Conservation (phyloP, 2,888 invertebrate genomes). For the Anorthoa munda region DNA sequence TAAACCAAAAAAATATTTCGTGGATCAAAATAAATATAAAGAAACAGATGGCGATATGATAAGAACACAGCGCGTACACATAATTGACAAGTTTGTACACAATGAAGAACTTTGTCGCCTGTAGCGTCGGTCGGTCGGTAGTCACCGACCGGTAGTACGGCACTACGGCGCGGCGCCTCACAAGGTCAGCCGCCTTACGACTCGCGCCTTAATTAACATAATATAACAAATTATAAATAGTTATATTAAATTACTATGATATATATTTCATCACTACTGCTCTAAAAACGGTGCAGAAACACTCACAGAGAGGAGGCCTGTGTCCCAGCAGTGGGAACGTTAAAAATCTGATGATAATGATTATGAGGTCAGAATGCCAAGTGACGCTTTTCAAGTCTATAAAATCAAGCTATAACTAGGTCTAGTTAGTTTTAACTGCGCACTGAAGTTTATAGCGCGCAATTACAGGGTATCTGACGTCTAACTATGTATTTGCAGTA, state of each 20-base stretch:
- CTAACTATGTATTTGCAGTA: constrained; percentile 19
- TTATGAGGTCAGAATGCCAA: constrained; percentile 69
- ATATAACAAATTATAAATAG: constrained; percentile 80
- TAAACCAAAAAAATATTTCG: neutral
- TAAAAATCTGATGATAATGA: constrained; percentile 36
- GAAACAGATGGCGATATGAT: constrained; percentile 22
- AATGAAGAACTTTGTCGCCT: constrained; percentile 71
- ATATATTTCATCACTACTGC: too few relatives aligned
- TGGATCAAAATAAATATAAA: constrained; percentile 14
- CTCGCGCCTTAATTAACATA: constrained; percentile 83
- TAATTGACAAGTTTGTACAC: constrained; percentile 64
- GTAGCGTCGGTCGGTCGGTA: constrained; percentile 58
- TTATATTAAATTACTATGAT: constrained; percentile 62
- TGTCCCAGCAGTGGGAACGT: too few relatives aligned
- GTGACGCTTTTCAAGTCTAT: constrained; percentile 60
- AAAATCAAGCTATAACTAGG: constrained; percentile 37
- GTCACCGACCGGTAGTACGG: constrained; percentile 30
- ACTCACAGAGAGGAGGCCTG: too few relatives aligned
- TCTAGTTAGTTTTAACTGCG: constrained; percentile 49
- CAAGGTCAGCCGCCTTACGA: constrained; percentile 88
- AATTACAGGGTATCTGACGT: constrained; percentile 34
- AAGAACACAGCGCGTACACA: constrained; percentile 39
- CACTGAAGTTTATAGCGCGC: constrained; percentile 42
- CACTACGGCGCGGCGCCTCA: constrained; percentile 75
- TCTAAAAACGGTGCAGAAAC: too few relatives aligned